Evolutionary conservation across 2,888 invertebrate genomes (phyloP).

Genomic region (Orthonevra nobilis): DNA sequence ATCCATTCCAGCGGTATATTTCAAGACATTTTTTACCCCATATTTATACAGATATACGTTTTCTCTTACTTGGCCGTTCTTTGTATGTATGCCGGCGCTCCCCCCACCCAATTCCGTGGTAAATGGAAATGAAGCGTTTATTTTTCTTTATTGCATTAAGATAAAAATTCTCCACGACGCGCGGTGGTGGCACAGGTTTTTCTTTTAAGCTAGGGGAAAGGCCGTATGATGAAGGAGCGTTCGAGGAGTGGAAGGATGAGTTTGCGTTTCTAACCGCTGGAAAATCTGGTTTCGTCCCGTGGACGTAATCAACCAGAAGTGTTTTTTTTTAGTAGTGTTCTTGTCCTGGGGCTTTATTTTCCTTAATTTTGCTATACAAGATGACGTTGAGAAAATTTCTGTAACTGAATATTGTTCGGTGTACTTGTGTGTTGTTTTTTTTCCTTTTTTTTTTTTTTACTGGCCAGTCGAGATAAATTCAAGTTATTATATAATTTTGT

Average conservation of each 20-base stretch:
- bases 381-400: slow-evolving; percentile 35
- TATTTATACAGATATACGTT: too few species aligned
- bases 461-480: too few species aligned
- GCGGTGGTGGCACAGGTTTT: slow-evolving; percentile 71
- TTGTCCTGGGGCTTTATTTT: slow-evolving; percentile 18
- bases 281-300: slow-evolving; percentile 64
- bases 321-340: slow-evolving; percentile 30
- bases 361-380: background rate
- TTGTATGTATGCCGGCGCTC: too few species aligned
- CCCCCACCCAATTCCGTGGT: slow-evolving; percentile 72
- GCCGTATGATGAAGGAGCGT: background rate
- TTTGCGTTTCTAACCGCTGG: slow-evolving; percentile 71
- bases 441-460: too few species aligned
- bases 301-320: slow-evolving; percentile 78
- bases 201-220: slow-evolving; percentile 2
- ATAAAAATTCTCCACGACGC: slow-evolving; percentile 54
- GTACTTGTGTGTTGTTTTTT: too few species aligned
- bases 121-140: slow-evolving; percentile 79
- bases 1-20: slow-evolving; percentile 52
- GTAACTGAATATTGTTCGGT: slow-evolving; percentile 16
- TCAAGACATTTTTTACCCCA: slow-evolving; percentile 71
- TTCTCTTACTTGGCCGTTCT: slow-evolving; percentile 13
- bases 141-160: slow-evolving; percentile 77
- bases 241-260: slow-evolving; percentile 71
- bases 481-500: too few species aligned